Evolutionary conservation across 35 echinoderm and acorn worm genomes (phyloP).

Genomic region (Ophiothrix spiculata): DNA sequence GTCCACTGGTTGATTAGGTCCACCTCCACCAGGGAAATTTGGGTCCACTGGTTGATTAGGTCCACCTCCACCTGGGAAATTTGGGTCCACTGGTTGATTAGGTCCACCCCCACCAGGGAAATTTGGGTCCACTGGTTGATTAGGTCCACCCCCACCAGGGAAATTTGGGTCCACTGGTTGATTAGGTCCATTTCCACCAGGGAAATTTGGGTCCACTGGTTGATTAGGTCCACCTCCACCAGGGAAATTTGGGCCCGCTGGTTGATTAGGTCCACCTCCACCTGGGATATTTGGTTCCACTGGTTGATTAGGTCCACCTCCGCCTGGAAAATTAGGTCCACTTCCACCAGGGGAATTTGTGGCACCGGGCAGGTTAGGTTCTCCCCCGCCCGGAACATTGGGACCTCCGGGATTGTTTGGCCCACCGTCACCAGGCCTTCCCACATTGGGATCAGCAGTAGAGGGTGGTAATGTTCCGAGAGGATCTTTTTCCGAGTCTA

Average conservation of each 20-base stretch:
- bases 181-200: not conserved
- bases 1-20: not conserved
- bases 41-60: not conserved
- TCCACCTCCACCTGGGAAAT: not conserved
- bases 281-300: not conserved
- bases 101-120: not conserved
- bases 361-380: not conserved
- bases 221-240: not conserved
- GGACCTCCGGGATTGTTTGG: not conserved
- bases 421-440: not conserved
- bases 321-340: not conserved
- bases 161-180: not conserved
- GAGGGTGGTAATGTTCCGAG: not conserved
- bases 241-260: not conserved
- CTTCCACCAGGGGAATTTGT: not conserved
- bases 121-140: not conserved
- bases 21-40: not conserved
- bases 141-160: not conserved
- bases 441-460: not conserved
- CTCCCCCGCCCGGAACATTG: not conserved
- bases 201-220: not conserved
- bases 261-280: not conserved
- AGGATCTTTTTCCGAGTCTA: not conserved
- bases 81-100: not conserved
- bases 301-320: not conserved